Evolutionary conservation across 37 sponge, comb jelly and placozoan species (phyloP).

Genomic region (Oscarella lobularis): DNA sequence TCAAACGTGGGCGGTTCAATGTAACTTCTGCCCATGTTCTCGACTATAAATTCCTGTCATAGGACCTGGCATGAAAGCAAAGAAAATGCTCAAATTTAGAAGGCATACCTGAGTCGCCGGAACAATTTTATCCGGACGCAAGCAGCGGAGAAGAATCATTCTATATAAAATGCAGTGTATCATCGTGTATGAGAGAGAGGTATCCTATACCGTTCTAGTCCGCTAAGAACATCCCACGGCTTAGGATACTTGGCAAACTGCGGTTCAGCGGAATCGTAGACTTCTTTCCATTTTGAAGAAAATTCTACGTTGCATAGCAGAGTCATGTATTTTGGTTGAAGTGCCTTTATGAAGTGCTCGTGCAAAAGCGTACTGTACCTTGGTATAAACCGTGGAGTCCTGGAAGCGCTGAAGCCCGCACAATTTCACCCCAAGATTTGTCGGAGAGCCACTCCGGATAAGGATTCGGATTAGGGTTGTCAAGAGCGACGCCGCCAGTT

Average conservation of each 20-base stretch:
- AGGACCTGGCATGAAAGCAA: background rate
- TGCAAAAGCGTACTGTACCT: constrained; percentile 8
- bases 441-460: constrained; percentile 91
- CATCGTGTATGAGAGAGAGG: background rate
- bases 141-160: constrained; percentile 82
- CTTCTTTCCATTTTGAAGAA: constrained; percentile 53
- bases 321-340: too few relatives aligned
- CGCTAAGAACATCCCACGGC: constrained; percentile 62
- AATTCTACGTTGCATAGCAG: constrained; percentile 4
- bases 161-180: constrained; percentile 10
- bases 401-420: constrained; percentile 75
- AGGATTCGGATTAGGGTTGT: constrained; percentile 97
- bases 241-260: constrained; percentile 59
- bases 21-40: constrained; percentile 74
- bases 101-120: constrained; percentile 48
- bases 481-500: constrained; percentile 98
- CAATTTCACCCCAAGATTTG: constrained; percentile 98
- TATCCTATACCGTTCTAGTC: constrained; percentile 59
- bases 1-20: constrained; percentile 99
- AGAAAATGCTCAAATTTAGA: too few relatives aligned
- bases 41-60: constrained; percentile 61
- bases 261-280: constrained; percentile 86
- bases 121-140: constrained; percentile 86
- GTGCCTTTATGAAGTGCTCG: too few relatives aligned
- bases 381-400: constrained; percentile 66